Conservation (phyloP, 2,113 vertebrate genomes). For the Tyrannus savana region DNA sequence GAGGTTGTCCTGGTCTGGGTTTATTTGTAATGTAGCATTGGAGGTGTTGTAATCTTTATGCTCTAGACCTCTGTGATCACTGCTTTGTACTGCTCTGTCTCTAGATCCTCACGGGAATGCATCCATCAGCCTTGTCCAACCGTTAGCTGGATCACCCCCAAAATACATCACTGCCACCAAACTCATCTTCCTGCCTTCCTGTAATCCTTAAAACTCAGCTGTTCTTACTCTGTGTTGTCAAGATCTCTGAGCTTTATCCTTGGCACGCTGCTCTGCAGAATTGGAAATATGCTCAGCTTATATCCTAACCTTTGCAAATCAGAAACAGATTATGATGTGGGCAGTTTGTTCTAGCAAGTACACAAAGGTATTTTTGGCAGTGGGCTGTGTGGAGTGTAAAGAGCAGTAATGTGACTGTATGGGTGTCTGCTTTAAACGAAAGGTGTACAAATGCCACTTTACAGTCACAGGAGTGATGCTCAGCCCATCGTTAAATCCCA, state of each 20-base stretch:
- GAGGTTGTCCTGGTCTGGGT: neutral
- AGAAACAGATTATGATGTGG: neutral
- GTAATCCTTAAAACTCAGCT: neutral
- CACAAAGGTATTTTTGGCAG: neutral
- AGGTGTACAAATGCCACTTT: rapidly evolving
- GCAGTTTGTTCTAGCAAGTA: neutral
- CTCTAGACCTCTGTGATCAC: neutral
- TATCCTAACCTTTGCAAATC: neutral
- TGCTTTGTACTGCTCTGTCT: neutral
- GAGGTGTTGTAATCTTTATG: neutral
- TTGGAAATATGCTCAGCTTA: neutral
- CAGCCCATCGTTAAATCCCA: neutral
- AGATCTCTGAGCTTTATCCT: neutral
- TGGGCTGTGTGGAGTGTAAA: neutral
- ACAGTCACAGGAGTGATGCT: neutral
- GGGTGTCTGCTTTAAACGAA: neutral
- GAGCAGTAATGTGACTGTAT: neutral
- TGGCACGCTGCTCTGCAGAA: neutral
- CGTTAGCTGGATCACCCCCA: neutral
- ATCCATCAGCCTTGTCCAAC: neutral
- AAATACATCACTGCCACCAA: neutral
- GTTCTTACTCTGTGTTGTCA: neutral
- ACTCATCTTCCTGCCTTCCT: neutral
- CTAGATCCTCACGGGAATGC: neutral
- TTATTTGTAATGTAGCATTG: neutral